A percentile compares a stretch with the other conserved stretches of the same genome.
Evolutionary conservation across 2,113 vertebrate species (phyloP).

Genomic region (Syngnathus typhle): DNA sequence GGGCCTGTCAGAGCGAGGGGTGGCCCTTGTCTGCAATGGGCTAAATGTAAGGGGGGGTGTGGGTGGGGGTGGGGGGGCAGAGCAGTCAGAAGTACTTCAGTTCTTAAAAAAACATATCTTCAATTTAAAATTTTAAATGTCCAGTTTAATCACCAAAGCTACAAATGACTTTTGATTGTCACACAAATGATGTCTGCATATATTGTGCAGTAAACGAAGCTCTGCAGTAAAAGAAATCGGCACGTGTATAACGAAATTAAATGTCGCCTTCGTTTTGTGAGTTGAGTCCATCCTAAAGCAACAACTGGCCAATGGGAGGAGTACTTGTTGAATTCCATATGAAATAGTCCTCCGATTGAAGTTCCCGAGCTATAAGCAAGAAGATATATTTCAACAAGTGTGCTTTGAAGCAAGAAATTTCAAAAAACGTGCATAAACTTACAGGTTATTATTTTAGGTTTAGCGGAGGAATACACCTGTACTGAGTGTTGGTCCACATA

Average conservation of each 20-base stretch:
- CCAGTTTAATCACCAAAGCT: neutral
- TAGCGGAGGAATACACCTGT: constrained; percentile 85
- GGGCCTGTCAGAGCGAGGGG: constrained; percentile 57
- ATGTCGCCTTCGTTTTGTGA: neutral
- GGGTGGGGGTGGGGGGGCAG: constrained; percentile 22
- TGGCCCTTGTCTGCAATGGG: constrained; percentile 49
- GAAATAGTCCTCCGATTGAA: constrained; percentile 85
- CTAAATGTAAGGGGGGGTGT: constrained; percentile 30
- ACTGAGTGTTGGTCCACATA: constrained; percentile 87
- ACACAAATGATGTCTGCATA: neutral
- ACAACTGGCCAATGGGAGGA: constrained; percentile 74
- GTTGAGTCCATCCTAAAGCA: constrained; percentile 42
- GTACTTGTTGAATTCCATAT: constrained; percentile 92
- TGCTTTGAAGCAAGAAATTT: neutral
- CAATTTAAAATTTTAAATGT: neutral
- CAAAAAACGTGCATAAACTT: constrained; percentile 48
- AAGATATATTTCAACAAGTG: constrained; percentile 1
- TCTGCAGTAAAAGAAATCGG: neutral
- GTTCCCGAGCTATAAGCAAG: constrained; percentile 75
- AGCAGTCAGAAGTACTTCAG: constrained; percentile 4
- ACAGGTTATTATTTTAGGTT: constrained; percentile 82
- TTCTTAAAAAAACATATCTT: neutral
- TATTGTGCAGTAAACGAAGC: neutral
- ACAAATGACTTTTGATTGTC: neutral
- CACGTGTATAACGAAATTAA: neutral